Percentiles rank a stretch among this genome's conserved stretches.
phyloP scores from a whole-genome alignment of 2,888 invertebrate genomes.

The Gastrophysa polygoni region DNA sequence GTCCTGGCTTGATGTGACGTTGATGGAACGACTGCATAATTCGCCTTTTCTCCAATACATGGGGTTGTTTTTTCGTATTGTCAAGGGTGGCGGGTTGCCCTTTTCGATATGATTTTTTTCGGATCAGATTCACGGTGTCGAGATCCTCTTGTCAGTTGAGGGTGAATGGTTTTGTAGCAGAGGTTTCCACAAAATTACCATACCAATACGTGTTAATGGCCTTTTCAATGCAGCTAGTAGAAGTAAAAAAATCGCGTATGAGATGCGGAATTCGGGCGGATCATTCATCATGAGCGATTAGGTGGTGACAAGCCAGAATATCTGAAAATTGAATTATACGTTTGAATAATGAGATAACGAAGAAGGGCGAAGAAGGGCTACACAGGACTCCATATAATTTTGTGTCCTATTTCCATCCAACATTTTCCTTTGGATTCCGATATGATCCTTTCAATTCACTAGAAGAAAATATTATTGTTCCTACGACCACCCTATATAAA shows the following conservation, averaged over 20 bases:
- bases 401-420: too few species aligned
- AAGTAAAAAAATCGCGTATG: neutral
- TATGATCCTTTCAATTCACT: too few species aligned
- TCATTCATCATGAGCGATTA: too few species aligned
- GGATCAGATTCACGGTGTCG: neutral
- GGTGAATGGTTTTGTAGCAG: neutral
- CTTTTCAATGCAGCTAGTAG: neutral
- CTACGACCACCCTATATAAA: too few species aligned
- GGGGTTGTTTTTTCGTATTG: conserved; percentile 7
- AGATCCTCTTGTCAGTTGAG: neutral
- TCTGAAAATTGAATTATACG: too few species aligned
- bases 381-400: too few species aligned
- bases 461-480: too few species aligned
- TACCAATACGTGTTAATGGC: neutral
- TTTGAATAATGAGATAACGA: too few species aligned
- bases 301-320: too few species aligned
- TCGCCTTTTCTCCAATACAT: conserved; percentile 23
- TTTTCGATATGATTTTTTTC: neutral
- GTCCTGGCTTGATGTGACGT: conserved; percentile 26
- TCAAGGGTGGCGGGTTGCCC: neutral
- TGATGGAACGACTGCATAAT: conserved; percentile 33
- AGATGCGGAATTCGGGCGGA: too few species aligned
- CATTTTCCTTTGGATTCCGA: too few species aligned
- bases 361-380: too few species aligned
- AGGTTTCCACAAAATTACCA: neutral